Evolutionary conservation across 2,888 invertebrate species (phyloP), one percentile per base, ranked within the genome.

Genomic region (Drosophila basisetae): DNA sequence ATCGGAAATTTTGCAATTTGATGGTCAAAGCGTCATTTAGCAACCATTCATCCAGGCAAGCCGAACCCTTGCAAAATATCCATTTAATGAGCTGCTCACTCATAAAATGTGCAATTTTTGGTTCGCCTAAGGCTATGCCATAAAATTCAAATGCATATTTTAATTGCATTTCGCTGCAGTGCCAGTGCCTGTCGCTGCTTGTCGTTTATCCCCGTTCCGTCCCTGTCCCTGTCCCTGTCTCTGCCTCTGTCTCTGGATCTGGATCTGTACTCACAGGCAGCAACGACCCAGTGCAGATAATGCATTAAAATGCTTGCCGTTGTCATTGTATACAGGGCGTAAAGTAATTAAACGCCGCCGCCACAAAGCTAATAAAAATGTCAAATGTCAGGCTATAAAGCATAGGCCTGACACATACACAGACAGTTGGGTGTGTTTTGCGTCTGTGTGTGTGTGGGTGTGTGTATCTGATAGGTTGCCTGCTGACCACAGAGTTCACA

Each of bases 281-380:
- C 79, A 68, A 55, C 68, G 47, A 55, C 53, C 75, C 39, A 56
- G 30, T 56, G 65, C 54, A 76, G 70, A 83, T 83, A 83, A 80
- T 75, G 84, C 76, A 83, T 86, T 89, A 78, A 89, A 89, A 64
- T 72, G 76, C 64, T 59, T 54, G 72, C 62, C 72, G 70, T 70
- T 89, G 82, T 66, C 22, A 25, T 10, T 85, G 82, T 70, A 68
- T 55, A 65, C 78, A 77, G 78, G 62, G 82, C 75, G 75, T 79
- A 87, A 84, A 87, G 84, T 89, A 84, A 84, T 84, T 84, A 89
- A 89, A 84, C 89, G 85, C 71, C 83, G 90, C 83, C 79, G 80
- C 84, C 84, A 59, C 84, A 84, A 87, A 84, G 90, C 90, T 84
- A 84, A 84, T 84, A 84, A 84, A 84, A 84, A 89, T 89, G 84